These are phyloP conservation scores for Hemaris fuciformis DNA, from an alignment of 2,888 invertebrate species.

Conservation along the genomic window DNA sequence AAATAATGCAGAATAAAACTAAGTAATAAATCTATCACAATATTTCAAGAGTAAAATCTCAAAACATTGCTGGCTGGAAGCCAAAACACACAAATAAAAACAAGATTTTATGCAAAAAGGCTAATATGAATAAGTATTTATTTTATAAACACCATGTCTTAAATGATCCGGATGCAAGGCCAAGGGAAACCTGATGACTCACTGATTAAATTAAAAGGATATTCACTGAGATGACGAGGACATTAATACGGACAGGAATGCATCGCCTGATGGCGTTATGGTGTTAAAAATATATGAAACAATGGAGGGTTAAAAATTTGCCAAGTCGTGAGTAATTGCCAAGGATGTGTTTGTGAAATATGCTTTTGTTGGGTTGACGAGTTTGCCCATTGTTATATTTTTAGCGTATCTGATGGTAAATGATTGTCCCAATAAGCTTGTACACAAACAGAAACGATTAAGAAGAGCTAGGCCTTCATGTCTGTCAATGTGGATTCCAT, in stretches of 20 bases:
- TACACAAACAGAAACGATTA: too few relatives aligned
- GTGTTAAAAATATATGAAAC: slow-evolving; percentile 2
- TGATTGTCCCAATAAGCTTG: too few relatives aligned
- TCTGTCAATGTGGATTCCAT: too few relatives aligned
- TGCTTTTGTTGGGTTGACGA: not conserved
- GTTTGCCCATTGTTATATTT: not conserved
- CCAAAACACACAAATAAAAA: not conserved
- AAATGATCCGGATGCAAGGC: not conserved
- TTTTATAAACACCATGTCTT: not conserved
- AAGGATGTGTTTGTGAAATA: not conserved
- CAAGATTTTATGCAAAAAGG: not conserved
- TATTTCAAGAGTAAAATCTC: too few relatives aligned
- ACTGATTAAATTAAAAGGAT: slow-evolving; percentile 2
- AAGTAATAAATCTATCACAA: too few relatives aligned
- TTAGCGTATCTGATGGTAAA: too few relatives aligned
- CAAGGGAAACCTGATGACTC: not conserved
- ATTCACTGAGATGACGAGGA: not conserved
- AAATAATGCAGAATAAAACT: too few relatives aligned
- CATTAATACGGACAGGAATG: slow-evolving; percentile 1
- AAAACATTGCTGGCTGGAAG: not conserved
- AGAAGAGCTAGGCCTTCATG: too few relatives aligned
- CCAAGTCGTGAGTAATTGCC: not conserved
- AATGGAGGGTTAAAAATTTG: not conserved
- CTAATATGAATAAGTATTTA: not conserved
- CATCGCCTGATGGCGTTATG: not conserved